phyloP scores from a whole-genome alignment of 2,797 vertebrate genomes.

The Furcifer pardalis region DNA sequence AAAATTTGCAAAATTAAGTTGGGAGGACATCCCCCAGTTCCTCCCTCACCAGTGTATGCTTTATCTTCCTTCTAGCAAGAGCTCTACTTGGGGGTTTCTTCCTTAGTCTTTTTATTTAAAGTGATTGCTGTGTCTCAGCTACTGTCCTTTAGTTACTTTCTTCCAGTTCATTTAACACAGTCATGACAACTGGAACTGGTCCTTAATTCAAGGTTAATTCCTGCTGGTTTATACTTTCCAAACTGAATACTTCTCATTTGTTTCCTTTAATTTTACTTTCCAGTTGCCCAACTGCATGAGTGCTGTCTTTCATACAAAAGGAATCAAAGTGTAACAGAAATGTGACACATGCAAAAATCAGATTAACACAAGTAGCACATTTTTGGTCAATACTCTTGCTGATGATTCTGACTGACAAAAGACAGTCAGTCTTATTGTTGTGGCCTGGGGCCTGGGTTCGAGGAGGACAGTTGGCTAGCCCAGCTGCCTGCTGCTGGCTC shows the following conservation, averaged over 20 bases:
- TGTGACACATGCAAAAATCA: neutral
- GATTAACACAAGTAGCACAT: too few relatives aligned
- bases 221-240: neutral
- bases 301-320: neutral
- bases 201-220: neutral
- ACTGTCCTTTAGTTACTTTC: constrained; percentile 14
- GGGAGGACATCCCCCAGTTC: too few relatives aligned
- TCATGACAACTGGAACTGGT: neutral
- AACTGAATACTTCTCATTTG: neutral
- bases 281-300: neutral
- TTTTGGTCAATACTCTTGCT: too few relatives aligned
- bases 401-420: too few relatives aligned
- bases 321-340: neutral
- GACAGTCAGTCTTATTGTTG: too few relatives aligned
- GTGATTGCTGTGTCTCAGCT: neutral
- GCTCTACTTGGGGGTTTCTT: neutral
- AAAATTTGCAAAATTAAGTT: too few relatives aligned
- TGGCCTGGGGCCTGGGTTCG: too few relatives aligned
- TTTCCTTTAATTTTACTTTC: neutral
- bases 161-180: neutral
- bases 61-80: neutral
- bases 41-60: too few relatives aligned
- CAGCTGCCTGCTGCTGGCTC: too few relatives aligned
- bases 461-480: too few relatives aligned
- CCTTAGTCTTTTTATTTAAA: neutral